phyloP scores from a whole-genome alignment of 1,140 invertebrate genomes.

The Meloidogyne chitwoodi region DNA sequence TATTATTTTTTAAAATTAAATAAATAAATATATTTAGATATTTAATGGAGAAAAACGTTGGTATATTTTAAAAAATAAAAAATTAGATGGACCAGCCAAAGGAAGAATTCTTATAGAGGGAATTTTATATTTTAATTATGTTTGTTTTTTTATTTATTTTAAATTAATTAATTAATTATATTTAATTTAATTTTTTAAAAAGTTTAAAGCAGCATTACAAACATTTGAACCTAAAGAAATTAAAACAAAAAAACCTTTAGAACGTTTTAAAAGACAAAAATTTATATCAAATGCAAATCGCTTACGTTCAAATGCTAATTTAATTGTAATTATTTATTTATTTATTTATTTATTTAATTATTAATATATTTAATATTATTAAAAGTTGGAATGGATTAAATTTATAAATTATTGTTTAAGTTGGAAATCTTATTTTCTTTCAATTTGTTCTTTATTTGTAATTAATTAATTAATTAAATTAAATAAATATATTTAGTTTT shows the following conservation, averaged over 20 bases:
- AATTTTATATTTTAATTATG: constrained; percentile 83
- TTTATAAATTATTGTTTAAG: constrained; percentile 92
- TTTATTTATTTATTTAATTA: background rate
- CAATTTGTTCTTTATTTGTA: constrained; percentile 77
- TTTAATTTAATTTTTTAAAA: constrained; percentile 60
- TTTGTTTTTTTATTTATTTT: constrained; percentile 63
- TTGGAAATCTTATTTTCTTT: constrained; percentile 88
- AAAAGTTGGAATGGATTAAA: constrained; percentile 76
- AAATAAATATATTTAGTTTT: constrained; percentile 29
- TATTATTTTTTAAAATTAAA: background rate
- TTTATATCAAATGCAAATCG: constrained; percentile 66
- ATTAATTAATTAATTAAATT: background rate
- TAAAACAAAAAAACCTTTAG: constrained; percentile 86
- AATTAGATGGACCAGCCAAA: constrained; percentile 78
- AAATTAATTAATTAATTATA: background rate
- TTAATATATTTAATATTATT: background rate
- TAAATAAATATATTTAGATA: constrained; percentile 65
- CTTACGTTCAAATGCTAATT: constrained; percentile 63
- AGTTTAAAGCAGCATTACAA: constrained; percentile 76
- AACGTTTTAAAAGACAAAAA: constrained; percentile 80
- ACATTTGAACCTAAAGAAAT: constrained; percentile 91
- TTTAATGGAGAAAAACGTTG: constrained; percentile 85
- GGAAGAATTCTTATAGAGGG: constrained; percentile 90
- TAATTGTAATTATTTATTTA: background rate
- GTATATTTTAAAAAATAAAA: constrained; percentile 95